Percentiles rank a stretch among this genome's conserved stretches.
Evolutionary conservation across 2,888 invertebrate genomes (phyloP).

Genomic region (Cynaeus angustus): DNA sequence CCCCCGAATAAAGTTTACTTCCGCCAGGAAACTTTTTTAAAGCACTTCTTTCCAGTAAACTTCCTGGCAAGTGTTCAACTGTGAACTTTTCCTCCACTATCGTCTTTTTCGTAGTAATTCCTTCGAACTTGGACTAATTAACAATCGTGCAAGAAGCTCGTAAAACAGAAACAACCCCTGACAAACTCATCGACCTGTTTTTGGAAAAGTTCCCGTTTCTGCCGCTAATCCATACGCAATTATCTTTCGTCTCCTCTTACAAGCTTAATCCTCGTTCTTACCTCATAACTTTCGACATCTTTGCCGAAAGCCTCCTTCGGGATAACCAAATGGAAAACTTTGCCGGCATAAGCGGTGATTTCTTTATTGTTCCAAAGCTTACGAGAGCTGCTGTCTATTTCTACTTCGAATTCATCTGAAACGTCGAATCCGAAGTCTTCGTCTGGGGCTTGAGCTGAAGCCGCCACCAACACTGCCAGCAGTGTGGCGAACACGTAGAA

Average conservation of each 20-base stretch:
- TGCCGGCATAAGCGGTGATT: constrained; percentile 80
- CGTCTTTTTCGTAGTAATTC: constrained; percentile 21
- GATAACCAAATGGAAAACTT: constrained; percentile 82
- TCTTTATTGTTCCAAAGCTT: constrained; percentile 74
- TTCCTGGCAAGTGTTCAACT: constrained; percentile 28
- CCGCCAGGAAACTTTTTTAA: constrained; percentile 18
- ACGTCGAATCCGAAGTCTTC: constrained; percentile 71
- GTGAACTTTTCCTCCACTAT: constrained; percentile 11
- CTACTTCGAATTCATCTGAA: constrained; percentile 66
- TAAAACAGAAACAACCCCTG: constrained; percentile 22
- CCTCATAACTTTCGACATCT: constrained; percentile 81
- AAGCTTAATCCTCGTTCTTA: constrained; percentile 66
- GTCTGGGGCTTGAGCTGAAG: constrained; percentile 55
- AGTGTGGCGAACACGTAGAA: constrained; percentile 46
- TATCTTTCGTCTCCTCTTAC: constrained; percentile 10
- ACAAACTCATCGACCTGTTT: constrained; percentile 26
- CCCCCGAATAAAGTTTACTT: constrained; percentile 7
- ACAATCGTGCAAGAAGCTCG: constrained; percentile 25
- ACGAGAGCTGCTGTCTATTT: constrained; percentile 53
- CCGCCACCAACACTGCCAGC: constrained; percentile 53
- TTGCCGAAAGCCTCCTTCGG: constrained; percentile 81
- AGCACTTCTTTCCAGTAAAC: constrained; percentile 14
- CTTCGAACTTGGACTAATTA: constrained; percentile 28
- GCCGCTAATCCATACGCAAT: neutral
- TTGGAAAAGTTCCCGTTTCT: constrained; percentile 10